These are phyloP conservation scores for Disparrhopalites patrizii DNA, from an alignment of 2,888 invertebrate genomes.

Conservation along the genomic window DNA sequence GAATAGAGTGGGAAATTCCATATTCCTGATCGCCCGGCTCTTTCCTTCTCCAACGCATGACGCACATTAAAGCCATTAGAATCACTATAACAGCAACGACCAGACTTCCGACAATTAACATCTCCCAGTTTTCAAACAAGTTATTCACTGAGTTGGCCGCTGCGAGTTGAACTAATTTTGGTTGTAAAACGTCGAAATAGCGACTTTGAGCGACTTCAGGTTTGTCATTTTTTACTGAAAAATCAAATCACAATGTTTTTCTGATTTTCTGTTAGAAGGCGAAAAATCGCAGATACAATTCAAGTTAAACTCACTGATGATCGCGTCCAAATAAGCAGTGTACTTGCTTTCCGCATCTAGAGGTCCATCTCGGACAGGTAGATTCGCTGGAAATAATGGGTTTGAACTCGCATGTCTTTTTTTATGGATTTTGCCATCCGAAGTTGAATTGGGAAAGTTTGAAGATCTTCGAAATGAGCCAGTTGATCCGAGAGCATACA, in stretches of 20 bases:
- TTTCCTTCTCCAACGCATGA: constrained; percentile 46
- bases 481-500: constrained; percentile 22
- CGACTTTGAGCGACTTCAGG: constrained; percentile 64
- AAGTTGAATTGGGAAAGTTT: constrained; percentile 31
- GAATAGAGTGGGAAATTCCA: constrained; percentile 43
- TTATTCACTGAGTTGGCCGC: constrained; percentile 10
- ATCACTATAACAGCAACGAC: constrained; percentile 62
- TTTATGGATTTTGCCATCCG: constrained; percentile 32
- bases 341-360: constrained; percentile 75
- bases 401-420: constrained; percentile 41
- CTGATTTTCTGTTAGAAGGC: too few species aligned
- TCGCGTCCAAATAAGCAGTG: constrained; percentile 77
- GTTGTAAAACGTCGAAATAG: constrained; percentile 54
- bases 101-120: constrained; percentile 60
- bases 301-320: constrained; percentile 52
- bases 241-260: background rate
- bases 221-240: constrained; percentile 55
- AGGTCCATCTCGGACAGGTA: constrained; percentile 63
- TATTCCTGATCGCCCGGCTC: constrained; percentile 46
- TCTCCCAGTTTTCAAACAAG: constrained; percentile 43
- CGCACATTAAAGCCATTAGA: constrained; percentile 57
- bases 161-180: constrained; percentile 12
- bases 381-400: constrained; percentile 16
- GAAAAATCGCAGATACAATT: too few species aligned
- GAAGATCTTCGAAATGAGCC: constrained; percentile 33